A percentile compares a stretch with the other conserved stretches of the same genome.
phyloP scores from a whole-genome alignment of 1,140 invertebrate genomes.

The Trachelipus rathkii region DNA sequence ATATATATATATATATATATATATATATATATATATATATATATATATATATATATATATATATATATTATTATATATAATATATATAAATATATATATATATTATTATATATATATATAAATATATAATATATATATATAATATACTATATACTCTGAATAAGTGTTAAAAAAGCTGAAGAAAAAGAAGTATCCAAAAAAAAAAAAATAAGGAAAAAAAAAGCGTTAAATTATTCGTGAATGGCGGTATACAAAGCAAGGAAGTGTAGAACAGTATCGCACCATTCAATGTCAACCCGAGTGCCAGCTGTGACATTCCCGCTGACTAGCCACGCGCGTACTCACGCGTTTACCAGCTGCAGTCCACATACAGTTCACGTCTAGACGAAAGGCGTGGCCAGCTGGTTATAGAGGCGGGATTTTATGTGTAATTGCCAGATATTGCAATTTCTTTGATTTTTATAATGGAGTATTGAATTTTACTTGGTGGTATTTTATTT shows the following conservation, averaged over 20 bases:
- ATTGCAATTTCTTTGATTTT: conserved; percentile 5
- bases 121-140: too few relatives aligned
- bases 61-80: too few relatives aligned
- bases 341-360: conserved; percentile 10
- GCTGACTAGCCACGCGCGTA: conserved; percentile 6
- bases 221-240: too few relatives aligned
- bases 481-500: conserved; percentile 13
- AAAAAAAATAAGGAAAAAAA: too few relatives aligned
- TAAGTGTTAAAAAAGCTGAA: too few relatives aligned
- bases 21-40: too few relatives aligned
- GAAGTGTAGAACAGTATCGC: not conserved
- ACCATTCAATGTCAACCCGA: conserved; percentile 1
- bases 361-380: conserved; percentile 11
- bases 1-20: too few relatives aligned
- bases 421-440: not conserved
- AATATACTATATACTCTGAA: too few relatives aligned
- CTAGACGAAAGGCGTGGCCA: conserved; percentile 4
- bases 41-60: too few relatives aligned
- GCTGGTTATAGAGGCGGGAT: conserved; percentile 10
- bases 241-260: not conserved
- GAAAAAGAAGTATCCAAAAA: too few relatives aligned
- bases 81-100: too few relatives aligned
- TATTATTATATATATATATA: too few relatives aligned
- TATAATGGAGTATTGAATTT: conserved; percentile 13
- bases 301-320: conserved; percentile 8